These are phyloP conservation scores for Phaethon lepturus DNA, from an alignment of 2,113 vertebrate genomes.

Conservation along the genomic window DNA sequence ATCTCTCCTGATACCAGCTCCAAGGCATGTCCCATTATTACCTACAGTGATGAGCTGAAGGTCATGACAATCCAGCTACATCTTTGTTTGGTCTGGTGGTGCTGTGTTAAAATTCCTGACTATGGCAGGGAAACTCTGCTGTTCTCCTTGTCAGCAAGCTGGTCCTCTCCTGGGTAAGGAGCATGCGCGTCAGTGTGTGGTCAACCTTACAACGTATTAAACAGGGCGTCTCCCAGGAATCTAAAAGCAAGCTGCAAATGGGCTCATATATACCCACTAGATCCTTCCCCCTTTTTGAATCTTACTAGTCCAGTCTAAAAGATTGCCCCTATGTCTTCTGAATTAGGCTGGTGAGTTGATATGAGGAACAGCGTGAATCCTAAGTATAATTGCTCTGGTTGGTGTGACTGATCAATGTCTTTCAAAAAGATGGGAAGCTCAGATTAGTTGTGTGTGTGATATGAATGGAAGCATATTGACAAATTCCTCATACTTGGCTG, in stretches of 20 bases:
- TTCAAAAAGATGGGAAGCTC: not conserved
- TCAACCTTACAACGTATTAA: accelerated
- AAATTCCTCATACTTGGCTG: not conserved
- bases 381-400: not conserved
- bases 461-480: not conserved
- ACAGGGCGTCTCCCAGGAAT: not conserved
- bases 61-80: not conserved
- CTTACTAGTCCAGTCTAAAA: not conserved
- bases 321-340: not conserved
- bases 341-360: not conserved
- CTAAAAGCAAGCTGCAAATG: not conserved
- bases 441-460: not conserved
- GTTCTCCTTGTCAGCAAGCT: not conserved
- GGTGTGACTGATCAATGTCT: not conserved
- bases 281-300: not conserved
- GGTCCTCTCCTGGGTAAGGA: not conserved
- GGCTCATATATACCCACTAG: not conserved
- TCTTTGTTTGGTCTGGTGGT: not conserved
- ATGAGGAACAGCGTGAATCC: not conserved
- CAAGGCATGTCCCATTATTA: not conserved
- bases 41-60: accelerated
- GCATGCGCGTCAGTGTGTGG: not conserved
- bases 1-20: not conserved
- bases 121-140: not conserved
- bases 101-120: not conserved